Evolutionary conservation across 2,888 invertebrate species (phyloP), one percentile per base, ranked within the genome.

Genomic region (Megastigmus dorsalis): DNA sequence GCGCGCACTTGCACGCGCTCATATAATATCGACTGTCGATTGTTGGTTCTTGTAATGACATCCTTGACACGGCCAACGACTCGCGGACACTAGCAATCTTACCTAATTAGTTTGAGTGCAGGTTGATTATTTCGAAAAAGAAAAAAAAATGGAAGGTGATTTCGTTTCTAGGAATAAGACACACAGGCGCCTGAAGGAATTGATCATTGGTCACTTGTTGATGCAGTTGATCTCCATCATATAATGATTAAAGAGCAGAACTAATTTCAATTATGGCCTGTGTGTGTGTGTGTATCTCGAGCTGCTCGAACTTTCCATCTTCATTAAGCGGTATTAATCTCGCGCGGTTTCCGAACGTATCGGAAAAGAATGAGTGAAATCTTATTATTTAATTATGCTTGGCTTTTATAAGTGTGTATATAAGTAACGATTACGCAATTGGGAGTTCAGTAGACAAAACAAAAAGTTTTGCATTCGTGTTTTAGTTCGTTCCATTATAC

Each of bases 51-150:
- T 6, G 18, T 15, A 45, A 20, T 10, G 18, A 23, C 23, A 54
- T 43, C 30, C 45, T 60, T 28, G 59, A 43, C 28, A 43, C 43
- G 59, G 38, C 9, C 9, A 28, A n/a, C 1, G 10, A 6, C 15
- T 9, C 10, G 18, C 5, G 18, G 9, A 43, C 0, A 1, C 18
- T 15, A 20, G 48, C 15, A 48, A 62, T 62, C 45, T 36, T 20
- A 10, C 15, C 48, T 62, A 48, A 62, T 62, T 62, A 33, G 33
- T 26, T 48, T 48, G 13, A 48, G 18, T 62, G 33, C 48, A 3
- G n/a, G 3, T 10, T 15, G n/a, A 62, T 48, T 62, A 30, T 67
- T 66, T 18, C 18, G n/a, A n/a, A n/a, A 20, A 48, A 7, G 3
- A 48, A 10, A 20, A 3, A 13, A 10, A 20, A 20, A 15, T 6